Evolutionary conservation across 2,113 vertebrate species (phyloP), one percentile per base, ranked within the genome.

Genomic region (Archilochus colubris): DNA sequence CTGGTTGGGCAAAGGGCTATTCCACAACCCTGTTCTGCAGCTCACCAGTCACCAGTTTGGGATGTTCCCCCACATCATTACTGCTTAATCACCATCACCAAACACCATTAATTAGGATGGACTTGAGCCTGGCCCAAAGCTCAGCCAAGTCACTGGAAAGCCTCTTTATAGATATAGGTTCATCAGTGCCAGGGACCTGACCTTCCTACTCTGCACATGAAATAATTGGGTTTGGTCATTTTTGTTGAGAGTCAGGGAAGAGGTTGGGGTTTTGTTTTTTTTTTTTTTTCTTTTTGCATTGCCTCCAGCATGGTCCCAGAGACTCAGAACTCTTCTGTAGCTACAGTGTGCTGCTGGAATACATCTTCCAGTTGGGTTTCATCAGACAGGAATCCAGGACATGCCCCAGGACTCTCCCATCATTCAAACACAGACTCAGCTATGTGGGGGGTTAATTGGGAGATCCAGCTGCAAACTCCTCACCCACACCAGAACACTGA

Each of bases 171-270:
- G 43, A 33, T 31, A 44, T 2, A 14, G 22, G 17, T 46, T 48
- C 23, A 16, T 0, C 3, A 6, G 20, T 6, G 0, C 28, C 10
- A 33, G 61, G 63, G 53, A 77, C 10, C 3, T 24, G 51, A 80
- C 33, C 55, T 28, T 57, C 68, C 57, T 22, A 8, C 5, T 3
- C 3, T 1, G 22, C 20, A 48, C 6, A 4, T 1, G 19, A 44
- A 66, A 22, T 44, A 88, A 30, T 12, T 59, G 38, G 19, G 10
- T 38, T 63, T 30, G 53, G n/a, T 4, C 1, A 3, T 9, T 7
- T 23, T 43, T 25, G 83, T 81, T 15, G 48, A 14, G 38, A 18
- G 27, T 7, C 28, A 9, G 8, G 3, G 8, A 79, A 31, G 16
- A 72, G 7, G 9, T 10, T n/a, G 58, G 14, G 15, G 0, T 3